Evolutionary conservation across 1,140 invertebrate species (phyloP), one percentile per base, ranked within the genome.

Genomic region (Cecropterus lyciades): DNA sequence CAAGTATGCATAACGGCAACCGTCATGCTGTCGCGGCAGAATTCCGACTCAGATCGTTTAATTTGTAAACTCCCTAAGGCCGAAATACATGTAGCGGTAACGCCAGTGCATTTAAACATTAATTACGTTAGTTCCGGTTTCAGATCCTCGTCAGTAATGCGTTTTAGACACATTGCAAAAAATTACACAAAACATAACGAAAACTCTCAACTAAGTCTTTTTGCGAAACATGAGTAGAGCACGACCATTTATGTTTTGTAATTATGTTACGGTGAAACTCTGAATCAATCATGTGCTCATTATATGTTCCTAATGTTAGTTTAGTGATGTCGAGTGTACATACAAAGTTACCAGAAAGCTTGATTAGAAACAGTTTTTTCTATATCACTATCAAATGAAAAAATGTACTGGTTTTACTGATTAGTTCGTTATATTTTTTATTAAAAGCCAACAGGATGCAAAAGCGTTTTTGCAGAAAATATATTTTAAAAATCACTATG

Each of bases 101-200:
- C 6, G 40, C 37, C 10, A 14, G 0, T 13, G 37, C 37, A 40
- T 40, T 30, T 30, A 73, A 85, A 83, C 83, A 72, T 73, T 77
- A 86, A 88, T 83, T 80, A 82, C 49, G 24, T 71, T 78, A 85
- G 88, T 88, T 89, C 88, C 85, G 85, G 85, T 87, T 91, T 73
- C 68, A 84, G 72, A 88, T 90, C 85, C 84, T 87, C 79, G 67
- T 87, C 64, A 48, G 69, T 87, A 83, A 81, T 85, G 70, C 74
- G 73, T 81, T 84, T 75, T 73, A 72, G 72, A 73, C 65, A 65
- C 48, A 40, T 37, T 56, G 56, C 70, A 73, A 77, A 76, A 84
- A 85, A 33, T 37, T 55, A 55, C 52, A 17, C 52, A 55, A 82
- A 73, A 74, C 65, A 53, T 81, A 84, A 87, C 85, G 80, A 79